Evolutionary conservation across 2,113 vertebrate genomes (phyloP).

Genomic region (Ophiodon elongatus): DNA sequence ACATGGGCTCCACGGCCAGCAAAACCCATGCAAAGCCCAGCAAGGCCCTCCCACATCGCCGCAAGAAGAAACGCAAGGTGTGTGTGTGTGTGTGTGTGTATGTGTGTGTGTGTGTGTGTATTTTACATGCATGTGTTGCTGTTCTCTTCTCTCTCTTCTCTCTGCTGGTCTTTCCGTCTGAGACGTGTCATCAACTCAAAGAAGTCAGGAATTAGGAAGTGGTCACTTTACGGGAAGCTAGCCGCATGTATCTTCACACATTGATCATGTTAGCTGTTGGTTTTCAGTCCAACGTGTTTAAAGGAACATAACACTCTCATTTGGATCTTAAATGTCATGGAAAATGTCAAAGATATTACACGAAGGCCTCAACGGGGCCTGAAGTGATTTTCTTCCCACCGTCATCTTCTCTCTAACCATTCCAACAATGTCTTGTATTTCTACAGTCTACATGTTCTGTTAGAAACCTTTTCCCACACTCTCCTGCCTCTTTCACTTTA

Average conservation of each 20-base stretch:
- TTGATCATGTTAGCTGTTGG: background rate
- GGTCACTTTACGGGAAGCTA: background rate
- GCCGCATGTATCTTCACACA: background rate
- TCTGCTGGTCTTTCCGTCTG: background rate
- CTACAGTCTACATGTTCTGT: background rate
- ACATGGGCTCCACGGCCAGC: constrained; percentile 72
- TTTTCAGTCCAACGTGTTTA: background rate
- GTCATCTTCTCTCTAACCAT: background rate
- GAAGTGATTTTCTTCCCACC: background rate
- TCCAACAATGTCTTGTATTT: background rate
- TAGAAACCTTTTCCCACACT: background rate
- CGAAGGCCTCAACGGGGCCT: background rate
- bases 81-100: constrained; percentile 21
- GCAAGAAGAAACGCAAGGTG: constrained; percentile 74
- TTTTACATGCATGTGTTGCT: background rate
- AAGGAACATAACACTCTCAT: background rate
- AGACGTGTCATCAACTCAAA: background rate
- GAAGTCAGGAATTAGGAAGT: background rate
- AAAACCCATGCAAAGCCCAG: constrained; percentile 39
- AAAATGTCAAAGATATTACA: background rate
- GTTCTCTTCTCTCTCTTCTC: background rate
- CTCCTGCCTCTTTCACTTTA: constrained; percentile 21
- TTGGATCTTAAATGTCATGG: background rate
- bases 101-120: too few relatives aligned
- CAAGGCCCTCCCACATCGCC: background rate